phyloP scores from a whole-genome alignment of 2,797 vertebrate species.

The Artibeus lituratus region DNA sequence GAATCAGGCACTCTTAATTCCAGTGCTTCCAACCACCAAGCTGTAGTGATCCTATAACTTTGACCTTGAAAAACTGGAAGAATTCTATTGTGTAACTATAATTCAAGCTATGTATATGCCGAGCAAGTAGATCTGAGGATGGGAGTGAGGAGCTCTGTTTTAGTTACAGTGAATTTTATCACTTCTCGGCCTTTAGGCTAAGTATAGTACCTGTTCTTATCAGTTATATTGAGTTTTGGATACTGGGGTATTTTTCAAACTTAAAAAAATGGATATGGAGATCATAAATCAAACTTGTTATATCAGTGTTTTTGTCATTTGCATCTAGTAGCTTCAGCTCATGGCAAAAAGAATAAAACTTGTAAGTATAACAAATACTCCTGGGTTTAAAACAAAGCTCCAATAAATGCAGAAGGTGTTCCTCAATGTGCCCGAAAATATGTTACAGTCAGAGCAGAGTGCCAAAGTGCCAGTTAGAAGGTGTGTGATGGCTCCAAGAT shows the following conservation, averaged over 20 bases:
- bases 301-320: not conserved
- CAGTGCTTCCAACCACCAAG: not conserved
- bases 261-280: not conserved
- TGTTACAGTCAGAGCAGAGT: not conserved
- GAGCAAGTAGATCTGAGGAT: not conserved
- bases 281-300: slow-evolving; percentile 9
- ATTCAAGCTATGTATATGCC: not conserved
- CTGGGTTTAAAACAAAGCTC: slow-evolving; percentile 16
- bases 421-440: not conserved
- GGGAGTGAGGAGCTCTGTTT: not conserved
- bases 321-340: not conserved
- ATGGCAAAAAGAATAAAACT: not conserved
- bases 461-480: not conserved
- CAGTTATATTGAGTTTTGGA: not conserved
- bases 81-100: not conserved
- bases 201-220: no score
- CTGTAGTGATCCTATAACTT: not conserved
- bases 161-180: not conserved
- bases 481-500: not conserved
- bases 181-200: no score
- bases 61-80: not conserved
- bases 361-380: not conserved
- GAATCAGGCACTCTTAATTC: not conserved
- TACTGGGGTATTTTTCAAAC: not conserved
- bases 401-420: not conserved